Evolutionary conservation across 2,113 vertebrate genomes (phyloP).

Genomic region (Odocoileus virginianus): DNA sequence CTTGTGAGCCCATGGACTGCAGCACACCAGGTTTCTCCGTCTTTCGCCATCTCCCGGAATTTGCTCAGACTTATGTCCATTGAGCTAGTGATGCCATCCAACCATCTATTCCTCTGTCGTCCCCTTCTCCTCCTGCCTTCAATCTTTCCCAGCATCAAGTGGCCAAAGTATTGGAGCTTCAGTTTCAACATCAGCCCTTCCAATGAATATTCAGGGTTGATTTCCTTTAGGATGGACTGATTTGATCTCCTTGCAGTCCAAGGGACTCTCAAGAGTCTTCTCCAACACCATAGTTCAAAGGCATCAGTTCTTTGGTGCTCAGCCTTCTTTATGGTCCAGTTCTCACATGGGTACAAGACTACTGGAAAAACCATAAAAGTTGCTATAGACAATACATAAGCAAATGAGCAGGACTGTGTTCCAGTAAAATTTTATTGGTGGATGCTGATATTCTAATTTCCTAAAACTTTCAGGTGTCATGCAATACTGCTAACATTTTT

Average conservation of each 20-base stretch:
- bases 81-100: neutral
- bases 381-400: neutral
- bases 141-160: neutral
- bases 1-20: neutral
- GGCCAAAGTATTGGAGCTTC: neutral
- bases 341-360: neutral
- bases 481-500: neutral
- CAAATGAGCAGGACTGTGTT: neutral
- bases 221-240: neutral
- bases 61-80: neutral
- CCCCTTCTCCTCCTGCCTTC: neutral
- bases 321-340: neutral
- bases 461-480: neutral
- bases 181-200: neutral
- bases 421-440: neutral
- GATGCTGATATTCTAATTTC: neutral
- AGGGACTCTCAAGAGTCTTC: neutral
- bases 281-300: neutral
- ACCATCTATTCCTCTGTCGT: accelerated
- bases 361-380: neutral
- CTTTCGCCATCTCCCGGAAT: neutral
- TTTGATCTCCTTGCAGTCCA: neutral
- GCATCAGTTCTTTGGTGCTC: neutral
- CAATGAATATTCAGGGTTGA: neutral
- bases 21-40: neutral